Evolutionary conservation across 1,140 invertebrate genomes (phyloP).

Genomic region (Uloborus diversus): DNA sequence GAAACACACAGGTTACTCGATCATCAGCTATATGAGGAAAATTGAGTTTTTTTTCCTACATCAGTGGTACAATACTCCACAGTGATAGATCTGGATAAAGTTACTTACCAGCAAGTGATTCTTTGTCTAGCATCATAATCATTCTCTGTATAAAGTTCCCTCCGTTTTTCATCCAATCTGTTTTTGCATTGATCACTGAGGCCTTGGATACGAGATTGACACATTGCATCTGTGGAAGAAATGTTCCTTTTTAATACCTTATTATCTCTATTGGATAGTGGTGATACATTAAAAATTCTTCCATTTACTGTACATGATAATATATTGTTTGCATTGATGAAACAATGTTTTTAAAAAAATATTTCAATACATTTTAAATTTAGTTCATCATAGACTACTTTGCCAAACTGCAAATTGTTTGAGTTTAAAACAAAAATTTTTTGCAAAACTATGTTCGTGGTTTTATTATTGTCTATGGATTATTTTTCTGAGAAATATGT

Average conservation of each 20-base stretch:
- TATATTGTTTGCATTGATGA: background rate
- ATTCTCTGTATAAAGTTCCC: constrained; percentile 14
- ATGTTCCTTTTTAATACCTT: background rate
- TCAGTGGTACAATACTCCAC: background rate
- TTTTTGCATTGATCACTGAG: constrained; percentile 22
- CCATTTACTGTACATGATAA: background rate
- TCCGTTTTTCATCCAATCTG: constrained; percentile 3
- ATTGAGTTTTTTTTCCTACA: no score
- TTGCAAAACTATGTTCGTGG: no score
- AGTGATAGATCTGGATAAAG: background rate
- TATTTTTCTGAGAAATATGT: no score
- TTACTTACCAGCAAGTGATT: constrained; percentile 25
- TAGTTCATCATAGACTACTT: background rate
- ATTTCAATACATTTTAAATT: background rate
- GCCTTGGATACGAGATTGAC: background rate
- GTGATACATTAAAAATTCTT: background rate
- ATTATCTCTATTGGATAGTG: background rate
- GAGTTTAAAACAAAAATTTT: no score
- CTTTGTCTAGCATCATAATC: constrained; percentile 10
- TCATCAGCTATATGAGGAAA: no score
- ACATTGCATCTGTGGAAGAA: constrained; percentile 15
- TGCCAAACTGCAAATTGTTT: no score
- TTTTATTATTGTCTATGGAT: no score
- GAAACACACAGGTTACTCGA: no score
- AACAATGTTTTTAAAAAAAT: background rate